Percentiles rank a stretch among this genome's conserved stretches.
phyloP scores from a whole-genome alignment of 2,888 invertebrate genomes.

The Erebia epiphron region DNA sequence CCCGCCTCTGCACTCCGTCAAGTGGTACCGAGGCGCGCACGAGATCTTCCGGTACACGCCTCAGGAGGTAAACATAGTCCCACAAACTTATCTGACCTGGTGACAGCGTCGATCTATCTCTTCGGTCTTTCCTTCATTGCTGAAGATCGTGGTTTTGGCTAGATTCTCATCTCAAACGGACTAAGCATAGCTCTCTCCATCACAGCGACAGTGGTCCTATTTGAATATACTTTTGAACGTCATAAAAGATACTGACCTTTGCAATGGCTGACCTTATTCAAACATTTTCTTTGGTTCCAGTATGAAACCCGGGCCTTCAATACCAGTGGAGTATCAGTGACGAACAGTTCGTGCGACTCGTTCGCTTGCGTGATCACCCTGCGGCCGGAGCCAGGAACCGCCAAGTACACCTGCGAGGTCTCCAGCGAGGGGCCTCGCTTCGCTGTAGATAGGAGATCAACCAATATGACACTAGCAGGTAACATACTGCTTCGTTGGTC shows the following conservation, averaged over 20 bases:
- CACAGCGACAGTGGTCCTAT: too few relatives aligned
- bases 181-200: too few relatives aligned
- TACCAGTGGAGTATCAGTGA: slow-evolving; percentile 63
- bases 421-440: slow-evolving; percentile 76
- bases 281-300: slow-evolving; percentile 50
- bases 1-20: slow-evolving; percentile 74
- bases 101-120: too few relatives aligned
- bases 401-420: slow-evolving; percentile 74
- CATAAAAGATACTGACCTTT: too few relatives aligned
- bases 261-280: too few relatives aligned
- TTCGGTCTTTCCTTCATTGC: too few relatives aligned
- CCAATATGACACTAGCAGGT: slow-evolving; percentile 76
- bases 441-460: slow-evolving; percentile 66
- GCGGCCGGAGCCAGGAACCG: slow-evolving; percentile 66
- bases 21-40: slow-evolving; percentile 87
- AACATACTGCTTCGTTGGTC: slow-evolving; percentile 32
- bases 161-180: too few relatives aligned
- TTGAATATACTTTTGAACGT: too few relatives aligned
- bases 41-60: slow-evolving; percentile 63
- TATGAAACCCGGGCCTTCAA: slow-evolving; percentile 71
- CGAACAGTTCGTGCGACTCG: slow-evolving; percentile 68
- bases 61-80: background rate
- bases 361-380: slow-evolving; percentile 61
- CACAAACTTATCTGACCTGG: too few relatives aligned
- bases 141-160: too few relatives aligned